A percentile compares a stretch with the other conserved stretches of the same genome.
Evolutionary conservation across 2,797 vertebrate species (phyloP).

Genomic region (Peromyscus eremicus): DNA sequence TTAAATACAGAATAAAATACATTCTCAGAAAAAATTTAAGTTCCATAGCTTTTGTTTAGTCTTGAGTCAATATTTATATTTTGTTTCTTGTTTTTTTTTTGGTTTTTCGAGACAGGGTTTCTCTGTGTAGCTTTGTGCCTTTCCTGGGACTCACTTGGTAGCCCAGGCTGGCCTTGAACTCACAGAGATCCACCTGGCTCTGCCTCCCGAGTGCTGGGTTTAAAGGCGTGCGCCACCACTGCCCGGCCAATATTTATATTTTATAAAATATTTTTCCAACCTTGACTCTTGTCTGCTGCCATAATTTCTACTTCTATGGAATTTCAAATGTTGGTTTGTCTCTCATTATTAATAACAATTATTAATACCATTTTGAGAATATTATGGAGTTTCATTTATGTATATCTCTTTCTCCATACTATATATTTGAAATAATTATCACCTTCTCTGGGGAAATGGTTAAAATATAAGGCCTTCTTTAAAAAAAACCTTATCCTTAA

Average conservation of each 20-base stretch:
- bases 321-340: slow-evolving; percentile 5
- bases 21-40: background rate
- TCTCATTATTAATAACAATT: slow-evolving; percentile 16
- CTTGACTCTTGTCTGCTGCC: background rate
- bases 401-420: background rate
- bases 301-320: slow-evolving; percentile 34
- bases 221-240: too few relatives aligned
- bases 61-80: background rate
- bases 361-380: background rate
- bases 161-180: too few relatives aligned
- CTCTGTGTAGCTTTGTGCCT: too few relatives aligned
- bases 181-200: too few relatives aligned
- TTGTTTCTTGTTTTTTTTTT: too few relatives aligned
- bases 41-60: slow-evolving; percentile 44
- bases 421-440: slow-evolving; percentile 5
- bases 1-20: background rate
- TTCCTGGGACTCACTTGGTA: too few relatives aligned
- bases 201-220: too few relatives aligned
- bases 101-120: too few relatives aligned
- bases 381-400: background rate
- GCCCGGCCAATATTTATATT: too few relatives aligned
- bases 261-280: background rate
- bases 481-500: background rate
- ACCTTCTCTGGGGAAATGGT: slow-evolving; percentile 1
- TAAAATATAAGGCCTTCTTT: background rate